These are phyloP conservation scores for Artibeus jamaicensis DNA, from an alignment of 2,797 vertebrate species.

Conservation along the genomic window DNA sequence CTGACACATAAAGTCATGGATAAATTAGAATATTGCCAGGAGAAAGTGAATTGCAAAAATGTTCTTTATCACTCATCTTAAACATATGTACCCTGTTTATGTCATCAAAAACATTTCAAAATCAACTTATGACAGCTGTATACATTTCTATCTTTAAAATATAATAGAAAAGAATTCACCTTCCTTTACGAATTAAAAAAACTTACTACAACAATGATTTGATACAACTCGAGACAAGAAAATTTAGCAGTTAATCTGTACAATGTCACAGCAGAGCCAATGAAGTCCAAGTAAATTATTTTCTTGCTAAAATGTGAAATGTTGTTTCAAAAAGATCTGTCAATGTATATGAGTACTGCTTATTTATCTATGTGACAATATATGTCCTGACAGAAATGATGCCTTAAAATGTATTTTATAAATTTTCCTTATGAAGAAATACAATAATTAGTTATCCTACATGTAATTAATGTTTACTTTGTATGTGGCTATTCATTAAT, in stretches of 20 bases:
- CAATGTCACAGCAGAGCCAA: not conserved
- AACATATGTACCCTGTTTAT: not conserved
- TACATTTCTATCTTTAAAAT: not conserved
- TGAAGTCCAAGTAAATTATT: constrained; percentile 44
- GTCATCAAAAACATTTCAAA: constrained; percentile 6
- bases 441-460: not conserved
- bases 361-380: not conserved
- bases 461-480: constrained; percentile 25
- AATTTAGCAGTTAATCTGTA: constrained; percentile 36
- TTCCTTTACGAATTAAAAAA: constrained; percentile 40
- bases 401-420: not conserved
- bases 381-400: not conserved
- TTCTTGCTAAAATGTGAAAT: constrained; percentile 40
- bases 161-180: not conserved
- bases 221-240: not conserved
- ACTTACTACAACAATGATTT: not conserved
- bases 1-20: not conserved
- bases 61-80: not conserved
- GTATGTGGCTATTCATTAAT: not conserved
- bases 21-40: not conserved
- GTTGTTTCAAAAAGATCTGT: not conserved
- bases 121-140: not conserved
- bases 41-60: not conserved
- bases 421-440: not conserved
- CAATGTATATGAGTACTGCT: not conserved